Base-by-base conservation (phyloP, 2,113 vertebrate species). In the Xenopus laevis region DNA sequence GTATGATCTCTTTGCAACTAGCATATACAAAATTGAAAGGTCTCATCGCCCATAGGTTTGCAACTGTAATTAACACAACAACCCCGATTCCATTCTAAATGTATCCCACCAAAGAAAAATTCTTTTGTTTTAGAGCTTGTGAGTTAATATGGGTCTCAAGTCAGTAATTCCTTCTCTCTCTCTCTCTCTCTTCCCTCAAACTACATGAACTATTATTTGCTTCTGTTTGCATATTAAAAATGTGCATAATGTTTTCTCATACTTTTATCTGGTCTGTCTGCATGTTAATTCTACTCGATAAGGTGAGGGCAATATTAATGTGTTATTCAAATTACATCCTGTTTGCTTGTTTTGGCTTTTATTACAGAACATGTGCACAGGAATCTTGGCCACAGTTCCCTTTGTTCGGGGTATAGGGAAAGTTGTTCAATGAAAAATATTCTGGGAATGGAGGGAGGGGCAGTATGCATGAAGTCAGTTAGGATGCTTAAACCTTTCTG, bases 391-490 rank as follows among this genome's bases (percentile, higher is more conserved):
- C 55, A 45, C 17, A 18, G 17, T 27, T 21, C 33, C 17, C 30
- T 10, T 2, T 50, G 7, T 18, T 53, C 10, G 20, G 55, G 13
- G 33, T 71, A 71, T 46, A 21, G 18, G 33, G 21, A 57, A 59
- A 70, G 18, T 58, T 52, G 9, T 62, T 23, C 2, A 50, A 52
- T 15, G 16, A 17, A 20, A 53, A 40, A 13, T 62, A 10, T 47
- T 71, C 61, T 71, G 45, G 70, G 17, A 71, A 63, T 30, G 30
- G 21, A 47, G 17, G 21, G 30, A 20, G 30, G 13, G 12, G 23
- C 21, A 61, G 13, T 13, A 61, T 23, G 20, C 2, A 27, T 30
- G 33, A 61, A 15, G 55, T 58, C 55, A 58, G 17, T 8, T 2
- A 10, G 18, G 17, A 18, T 16, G 53, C 15, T 58, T 13, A 58